Base-by-base conservation (phyloP, 37 sponge, comb jelly and placozoan species). In the Hormiphora californensis region DNA sequence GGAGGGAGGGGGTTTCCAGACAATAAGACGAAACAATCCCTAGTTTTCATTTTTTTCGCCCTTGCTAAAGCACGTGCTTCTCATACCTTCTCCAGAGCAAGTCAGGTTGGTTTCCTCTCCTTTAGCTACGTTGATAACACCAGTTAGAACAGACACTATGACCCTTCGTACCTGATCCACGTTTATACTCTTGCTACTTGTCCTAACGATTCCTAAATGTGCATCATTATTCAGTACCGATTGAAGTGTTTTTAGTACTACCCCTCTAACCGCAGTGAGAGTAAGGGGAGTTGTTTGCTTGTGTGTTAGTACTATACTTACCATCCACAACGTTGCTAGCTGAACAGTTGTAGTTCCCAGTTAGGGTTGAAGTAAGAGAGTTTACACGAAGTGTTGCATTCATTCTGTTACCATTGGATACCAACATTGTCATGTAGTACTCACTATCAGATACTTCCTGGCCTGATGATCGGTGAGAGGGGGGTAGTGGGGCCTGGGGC, bases 51-150 rank as follows among this genome's bases (percentile, higher is more conserved):
- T n/a, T n/a, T n/a, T n/a, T n/a, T n/a, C n/a, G n/a, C n/a, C n/a
- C n/a, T n/a, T n/a, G n/a, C n/a, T n/a, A n/a, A n/a, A n/a, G n/a
- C n/a, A n/a, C n/a, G n/a, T n/a, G n/a, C n/a, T n/a, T n/a, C n/a
- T n/a, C 17, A 59, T 23, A 59, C 63, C 63, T 59, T 59, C 63
- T 59, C 63, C 63, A n/a, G 63, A 59, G 63, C 63, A 59, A 8
- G 23, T 59, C 25, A 59, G 63, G 63, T 22, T 21, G n/a, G 63
- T 27, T 59, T 59, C 63, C 7, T 11, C n/a, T 59, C 63, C 35
- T 19, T 31, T 65, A 65, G 68, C 39, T 36, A 65, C 68, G 39
- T 39, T 65, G 39, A 36, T 27, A 7, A 25, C 21, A 25, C 27
- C 68, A 15, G 68, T 65, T 12, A 25, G 15, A 32, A 65, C 68